Base-by-base conservation (phyloP, 2,113 vertebrate species). In the Poeciliopsis turrubarensis region DNA sequence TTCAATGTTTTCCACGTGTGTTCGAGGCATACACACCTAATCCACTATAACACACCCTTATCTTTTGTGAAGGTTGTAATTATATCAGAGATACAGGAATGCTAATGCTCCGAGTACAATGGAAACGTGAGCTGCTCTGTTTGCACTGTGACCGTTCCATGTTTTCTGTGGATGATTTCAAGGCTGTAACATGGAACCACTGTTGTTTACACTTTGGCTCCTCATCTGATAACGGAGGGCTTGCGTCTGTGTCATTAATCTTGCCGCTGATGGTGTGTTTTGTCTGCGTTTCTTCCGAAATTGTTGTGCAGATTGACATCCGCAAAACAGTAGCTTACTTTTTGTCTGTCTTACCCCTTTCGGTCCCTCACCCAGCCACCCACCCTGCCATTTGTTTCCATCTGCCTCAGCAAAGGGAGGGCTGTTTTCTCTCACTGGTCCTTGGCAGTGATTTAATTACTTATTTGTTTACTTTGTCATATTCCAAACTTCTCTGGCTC, bases 401-500 rank as follows among this genome's bases (percentile, higher is more conserved):
- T 80, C 78, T 14, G 29, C 71, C 69, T 84, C 82, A 80, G 75
- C 68, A 84, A 81, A 83, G 63, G 86, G 82, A 68, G 66, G 78
- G 30, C 75, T 89, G 84, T 86, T 88, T 80, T 73, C 75, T 81
- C 75, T 90, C 84, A 32, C 69, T 68, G 74, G 67, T 80, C 73
- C 84, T 91, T 89, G 86, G 87, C 86, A 91, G 71, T 44, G 70
- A 85, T 81, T 89, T 91, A 92, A 91, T 91, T 89, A 80, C 86
- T 89, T 87, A 77, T 91, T 91, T 92, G 83, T 91, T 91, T 91
- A 83, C 79, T 89, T 91, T 90, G 79, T 88, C 83, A 70, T 86
- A 82, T 91, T 86, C 79, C 83, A 85, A 90, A 87, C 82, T 70
- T 84, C 85, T 72, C 76, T 85, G 71, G 83, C 84, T 81, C 75